These are phyloP conservation scores for Synergus laeviventris DNA, from an alignment of 2,888 invertebrate species.

Conservation along the genomic window DNA sequence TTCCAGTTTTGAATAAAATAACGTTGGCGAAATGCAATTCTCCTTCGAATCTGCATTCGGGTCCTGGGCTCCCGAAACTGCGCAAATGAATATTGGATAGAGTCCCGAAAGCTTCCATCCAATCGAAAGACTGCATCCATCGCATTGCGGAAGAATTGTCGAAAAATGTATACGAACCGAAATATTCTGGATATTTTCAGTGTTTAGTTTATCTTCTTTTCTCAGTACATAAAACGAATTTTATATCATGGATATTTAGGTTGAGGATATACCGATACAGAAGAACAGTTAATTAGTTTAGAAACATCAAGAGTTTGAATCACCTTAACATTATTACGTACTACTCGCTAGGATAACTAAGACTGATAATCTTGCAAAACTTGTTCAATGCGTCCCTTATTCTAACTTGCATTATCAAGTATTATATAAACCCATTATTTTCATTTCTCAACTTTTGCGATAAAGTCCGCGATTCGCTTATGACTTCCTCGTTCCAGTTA, in stretches of 20 bases:
- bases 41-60: not conserved
- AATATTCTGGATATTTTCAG: not conserved
- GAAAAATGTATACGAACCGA: not conserved
- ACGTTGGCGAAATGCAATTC: constrained; percentile 18
- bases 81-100: constrained; percentile 25
- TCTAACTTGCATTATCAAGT: constrained; percentile 10
- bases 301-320: not conserved
- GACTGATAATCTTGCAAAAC: constrained; percentile 11
- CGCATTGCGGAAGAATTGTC: constrained; percentile 26
- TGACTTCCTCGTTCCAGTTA: constrained; percentile 2
- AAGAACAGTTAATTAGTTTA: not conserved
- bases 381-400: not conserved
- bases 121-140: constrained; percentile 5
- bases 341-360: not conserved
- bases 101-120: constrained; percentile 22
- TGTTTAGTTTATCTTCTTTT: too few relatives aligned
- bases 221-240: too few relatives aligned
- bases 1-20: constrained; percentile 30
- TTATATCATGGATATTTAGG: too few relatives aligned
- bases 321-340: not conserved
- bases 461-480: constrained; percentile 4
- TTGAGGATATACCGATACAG: not conserved
- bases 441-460: constrained; percentile 15
- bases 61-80: constrained; percentile 13
- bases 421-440: constrained; percentile 17